Conservation (phyloP, 2,888 invertebrate genomes). For the Sicus ferrugineus region DNA sequence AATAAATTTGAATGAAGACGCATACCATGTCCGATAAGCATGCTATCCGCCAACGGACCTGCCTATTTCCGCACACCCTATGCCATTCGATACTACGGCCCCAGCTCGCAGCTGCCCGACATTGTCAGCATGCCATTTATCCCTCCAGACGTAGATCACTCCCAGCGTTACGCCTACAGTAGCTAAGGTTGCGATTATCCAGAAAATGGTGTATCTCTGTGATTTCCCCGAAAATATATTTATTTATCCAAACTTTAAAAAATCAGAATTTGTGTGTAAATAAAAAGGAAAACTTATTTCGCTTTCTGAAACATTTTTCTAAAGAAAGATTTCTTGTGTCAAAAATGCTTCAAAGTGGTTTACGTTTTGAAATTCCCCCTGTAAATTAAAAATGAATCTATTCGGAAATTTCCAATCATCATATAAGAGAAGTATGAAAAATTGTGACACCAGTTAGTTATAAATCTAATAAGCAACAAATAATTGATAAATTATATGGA, state of each 20-base stretch:
- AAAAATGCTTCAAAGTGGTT: no score
- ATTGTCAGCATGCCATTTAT: slow-evolving; percentile 31
- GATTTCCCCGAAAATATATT: slow-evolving; percentile 32
- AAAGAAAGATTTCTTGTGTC: no score
- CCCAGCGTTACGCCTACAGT: slow-evolving; percentile 50
- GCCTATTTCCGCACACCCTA: slow-evolving; percentile 77
- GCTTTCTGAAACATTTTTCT: no score
- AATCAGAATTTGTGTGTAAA: no score
- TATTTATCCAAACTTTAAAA: background rate
- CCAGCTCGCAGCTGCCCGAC: slow-evolving; percentile 46
- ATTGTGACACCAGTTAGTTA: no score
- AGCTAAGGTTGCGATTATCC: slow-evolving; percentile 50
- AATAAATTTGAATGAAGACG: background rate
- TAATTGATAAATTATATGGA: no score
- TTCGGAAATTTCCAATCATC: no score
- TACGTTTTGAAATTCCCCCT: no score
- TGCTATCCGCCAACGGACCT: slow-evolving; percentile 62
- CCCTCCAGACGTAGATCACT: slow-evolving; percentile 48
- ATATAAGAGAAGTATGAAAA: no score
- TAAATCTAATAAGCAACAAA: no score
- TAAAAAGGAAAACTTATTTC: no score
- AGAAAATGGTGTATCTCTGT: slow-evolving; percentile 48
- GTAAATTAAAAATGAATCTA: no score
- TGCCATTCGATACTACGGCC: slow-evolving; percentile 77
- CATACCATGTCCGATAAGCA: background rate